Conservation (phyloP, 2,113 vertebrate genomes). For the Bungarus multicinctus region DNA sequence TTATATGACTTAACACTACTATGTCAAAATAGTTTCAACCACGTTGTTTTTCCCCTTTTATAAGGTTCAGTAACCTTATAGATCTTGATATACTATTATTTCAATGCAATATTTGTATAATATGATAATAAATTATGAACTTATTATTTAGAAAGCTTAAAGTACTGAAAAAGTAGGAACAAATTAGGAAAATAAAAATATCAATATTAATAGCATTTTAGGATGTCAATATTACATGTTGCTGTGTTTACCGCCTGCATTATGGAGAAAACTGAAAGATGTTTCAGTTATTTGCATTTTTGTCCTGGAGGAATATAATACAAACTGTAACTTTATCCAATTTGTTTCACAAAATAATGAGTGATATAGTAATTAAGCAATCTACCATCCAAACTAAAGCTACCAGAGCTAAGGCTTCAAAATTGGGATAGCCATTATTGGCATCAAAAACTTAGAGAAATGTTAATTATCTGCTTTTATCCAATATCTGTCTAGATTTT, state of each 20-base stretch:
- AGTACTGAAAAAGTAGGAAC: background rate
- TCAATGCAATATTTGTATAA: background rate
- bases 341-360: background rate
- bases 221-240: background rate
- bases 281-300: background rate
- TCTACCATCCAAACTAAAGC: background rate
- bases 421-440: background rate
- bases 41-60: background rate
- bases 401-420: background rate
- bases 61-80: background rate
- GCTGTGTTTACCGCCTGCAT: background rate
- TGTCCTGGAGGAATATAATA: background rate
- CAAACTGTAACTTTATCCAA: background rate
- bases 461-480: background rate
- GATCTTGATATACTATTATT: background rate
- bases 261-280: background rate
- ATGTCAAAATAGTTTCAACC: background rate
- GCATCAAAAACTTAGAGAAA: background rate
- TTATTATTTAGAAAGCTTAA: background rate
- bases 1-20: background rate
- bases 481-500: background rate
- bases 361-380: no score
- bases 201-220: background rate
- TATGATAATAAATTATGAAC: background rate
- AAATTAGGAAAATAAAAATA: background rate